Base-by-base conservation (phyloP, 2,888 invertebrate species). In the Drosophila peninsularis region DNA sequence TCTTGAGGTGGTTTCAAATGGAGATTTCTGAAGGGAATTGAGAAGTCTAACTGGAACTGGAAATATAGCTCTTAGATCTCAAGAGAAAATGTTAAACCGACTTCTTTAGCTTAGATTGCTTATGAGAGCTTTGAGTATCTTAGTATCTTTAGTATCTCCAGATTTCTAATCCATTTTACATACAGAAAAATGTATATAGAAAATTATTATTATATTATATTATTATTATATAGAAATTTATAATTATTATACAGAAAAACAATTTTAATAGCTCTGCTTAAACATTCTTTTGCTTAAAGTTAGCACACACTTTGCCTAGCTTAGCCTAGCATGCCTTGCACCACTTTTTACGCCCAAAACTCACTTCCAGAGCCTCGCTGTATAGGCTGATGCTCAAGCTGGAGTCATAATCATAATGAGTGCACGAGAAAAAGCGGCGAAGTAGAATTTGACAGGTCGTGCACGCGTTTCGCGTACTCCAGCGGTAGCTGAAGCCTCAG, bases 381-480 rank as follows among this genome's bases (percentile, higher is more conserved):
- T 4, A 17, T 10, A n/a, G 27, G 5, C 24, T 47, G 14, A 21
- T 10, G 32, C 34, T 34, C 50, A 36, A 30, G 39, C 47, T 55
- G 42, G 55, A 79, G 74, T 83, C 88, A 83, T 88, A 88, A 83
- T 88, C 88, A 80, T 88, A 83, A 83, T 85, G 83, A 88, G 83
- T 82, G 73, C 84, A 82, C 82, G 82, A 75, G 49, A 68, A 61
- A 72, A 63, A 67, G 66, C 61, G 64, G 54, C 64, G 65, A 65
- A 70, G 60, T 60, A 49, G 69, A 76, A 78, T 80, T 86, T 88
- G 85, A 85, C 85, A 88, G 88, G 81, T 85, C 87, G 78, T 86
- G 89, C 85, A 85, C 85, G 88, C 88, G 89, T 77, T 83, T 79
- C 82, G 78, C 71, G 79, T 79, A 82, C 83, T 78, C 69, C 44